Conservation (phyloP, 2,797 vertebrate species). For the Gambelia wislizenii region DNA sequence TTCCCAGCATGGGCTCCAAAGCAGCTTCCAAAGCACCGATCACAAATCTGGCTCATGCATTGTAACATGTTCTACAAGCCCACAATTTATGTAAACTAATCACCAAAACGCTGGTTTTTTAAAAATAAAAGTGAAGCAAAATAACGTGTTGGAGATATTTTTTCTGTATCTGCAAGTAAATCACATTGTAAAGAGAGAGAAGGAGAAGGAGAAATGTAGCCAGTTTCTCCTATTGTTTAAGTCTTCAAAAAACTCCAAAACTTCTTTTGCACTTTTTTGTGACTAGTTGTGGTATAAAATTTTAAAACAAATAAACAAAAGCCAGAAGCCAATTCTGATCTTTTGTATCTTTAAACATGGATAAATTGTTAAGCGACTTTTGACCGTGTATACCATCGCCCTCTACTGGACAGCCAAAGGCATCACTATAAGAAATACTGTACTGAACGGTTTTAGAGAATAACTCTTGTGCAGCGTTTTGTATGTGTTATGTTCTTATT, state of each 20-base stretch:
- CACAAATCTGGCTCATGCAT: not conserved
- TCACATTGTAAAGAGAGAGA: not conserved
- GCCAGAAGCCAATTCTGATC: not conserved
- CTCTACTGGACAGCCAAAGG: constrained; percentile 62
- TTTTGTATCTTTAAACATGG: not conserved
- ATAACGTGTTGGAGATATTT: no score
- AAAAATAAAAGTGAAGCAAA: no score
- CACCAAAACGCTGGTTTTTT: not conserved
- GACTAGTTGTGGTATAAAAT: not conserved
- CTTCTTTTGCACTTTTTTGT: not conserved
- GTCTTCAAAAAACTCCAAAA: no score
- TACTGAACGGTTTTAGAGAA: not conserved
- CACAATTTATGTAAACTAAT: not conserved
- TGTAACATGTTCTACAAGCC: not conserved
- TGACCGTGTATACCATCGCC: constrained; percentile 49
- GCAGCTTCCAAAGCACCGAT: no score
- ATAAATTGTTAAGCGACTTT: not conserved
- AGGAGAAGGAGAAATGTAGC: not conserved
- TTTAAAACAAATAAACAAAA: not conserved
- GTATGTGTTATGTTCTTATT: not conserved
- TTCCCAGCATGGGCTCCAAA: no score
- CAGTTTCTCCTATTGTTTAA: not conserved
- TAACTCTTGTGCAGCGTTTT: not conserved
- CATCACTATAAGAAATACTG: not conserved
- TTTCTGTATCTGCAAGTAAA: not conserved